Base-by-base conservation (phyloP, 53 echinoderm and acorn worm genomes). In the Mesocentrotus franciscanus region DNA sequence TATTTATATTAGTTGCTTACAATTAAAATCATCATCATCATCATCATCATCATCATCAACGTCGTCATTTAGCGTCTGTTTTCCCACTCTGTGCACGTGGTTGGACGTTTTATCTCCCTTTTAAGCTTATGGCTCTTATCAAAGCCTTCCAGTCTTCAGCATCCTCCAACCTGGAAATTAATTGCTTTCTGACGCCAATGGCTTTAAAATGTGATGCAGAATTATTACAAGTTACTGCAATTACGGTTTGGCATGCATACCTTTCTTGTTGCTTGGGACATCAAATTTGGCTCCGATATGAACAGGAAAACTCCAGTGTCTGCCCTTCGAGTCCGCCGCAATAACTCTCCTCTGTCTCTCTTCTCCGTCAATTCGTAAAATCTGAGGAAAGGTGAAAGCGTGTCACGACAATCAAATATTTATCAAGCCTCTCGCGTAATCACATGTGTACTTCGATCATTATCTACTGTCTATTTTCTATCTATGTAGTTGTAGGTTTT, bases 261-360 rank as follows among this genome's bases (percentile, higher is more conserved):
- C 95, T 55, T 94, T 94, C 70, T 94, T 94, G 87, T 94, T 94
- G 87, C 71, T 55, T 39, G 26, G 35, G 55, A 94, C 87, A 56
- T 94, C 95, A 18, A 94, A 94, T 42, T 94, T 94, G 71, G 87
- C 70, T 2, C 95, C 95, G 16, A 94, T 94, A 66, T 94, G 95
- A 64, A 94, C 95, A 10, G 95, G 95, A 27, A 94, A 94, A 70
- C 95, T 94, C 95, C 95, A 94, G 22, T 94, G 95, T 70, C 95
- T 94, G 20, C 87, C 70, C 32, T 85, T 94, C 18, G 85, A 64
- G 71, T 94, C 95, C 1, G 87, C 55, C 4, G 95, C 95, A 26
- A 94, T 94, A 7, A 94, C 87, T 30, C 95, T 36, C 71, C 95
- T 60, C 30, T 94, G 95, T 55, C 87, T 85, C 66, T 94, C 62